These are phyloP conservation scores for Rhynchonycteris naso DNA, from an alignment of 2,797 vertebrate genomes.

Conservation along the genomic window DNA sequence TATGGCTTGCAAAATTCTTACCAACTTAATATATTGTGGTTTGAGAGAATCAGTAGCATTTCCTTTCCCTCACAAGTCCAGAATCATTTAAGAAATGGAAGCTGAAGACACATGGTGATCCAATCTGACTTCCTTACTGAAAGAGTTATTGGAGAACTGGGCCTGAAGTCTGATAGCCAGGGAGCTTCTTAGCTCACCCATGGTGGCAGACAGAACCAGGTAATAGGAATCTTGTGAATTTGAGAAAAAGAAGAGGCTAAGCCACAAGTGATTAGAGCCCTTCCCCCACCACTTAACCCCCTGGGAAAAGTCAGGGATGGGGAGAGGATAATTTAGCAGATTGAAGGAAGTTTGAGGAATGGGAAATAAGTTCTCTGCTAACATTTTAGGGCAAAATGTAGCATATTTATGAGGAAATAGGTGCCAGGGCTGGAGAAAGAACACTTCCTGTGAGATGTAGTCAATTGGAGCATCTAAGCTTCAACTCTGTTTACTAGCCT, in stretches of 20 bases:
- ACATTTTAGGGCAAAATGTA: neutral
- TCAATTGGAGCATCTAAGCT: neutral
- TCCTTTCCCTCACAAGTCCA: neutral
- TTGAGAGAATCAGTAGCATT: neutral
- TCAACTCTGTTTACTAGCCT: neutral
- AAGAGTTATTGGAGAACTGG: neutral
- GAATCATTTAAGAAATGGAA: neutral
- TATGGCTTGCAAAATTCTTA: neutral
- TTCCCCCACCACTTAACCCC: neutral
- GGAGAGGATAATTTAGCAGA: neutral
- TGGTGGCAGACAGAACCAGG: neutral
- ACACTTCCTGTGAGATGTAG: neutral
- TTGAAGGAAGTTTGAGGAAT: neutral
- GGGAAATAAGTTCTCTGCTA: neutral
- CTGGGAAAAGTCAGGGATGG: neutral
- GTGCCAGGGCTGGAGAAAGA: neutral
- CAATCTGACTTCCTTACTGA: neutral
- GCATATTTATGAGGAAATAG: neutral
- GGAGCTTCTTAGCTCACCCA: neutral
- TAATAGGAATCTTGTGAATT: neutral
- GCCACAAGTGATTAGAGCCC: neutral
- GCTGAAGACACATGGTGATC: neutral
- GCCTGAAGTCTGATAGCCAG: neutral
- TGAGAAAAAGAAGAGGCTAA: neutral
- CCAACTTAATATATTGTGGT: neutral